phyloP scores from a whole-genome alignment of 2,797 vertebrate species.

The Danio albolineatus region DNA sequence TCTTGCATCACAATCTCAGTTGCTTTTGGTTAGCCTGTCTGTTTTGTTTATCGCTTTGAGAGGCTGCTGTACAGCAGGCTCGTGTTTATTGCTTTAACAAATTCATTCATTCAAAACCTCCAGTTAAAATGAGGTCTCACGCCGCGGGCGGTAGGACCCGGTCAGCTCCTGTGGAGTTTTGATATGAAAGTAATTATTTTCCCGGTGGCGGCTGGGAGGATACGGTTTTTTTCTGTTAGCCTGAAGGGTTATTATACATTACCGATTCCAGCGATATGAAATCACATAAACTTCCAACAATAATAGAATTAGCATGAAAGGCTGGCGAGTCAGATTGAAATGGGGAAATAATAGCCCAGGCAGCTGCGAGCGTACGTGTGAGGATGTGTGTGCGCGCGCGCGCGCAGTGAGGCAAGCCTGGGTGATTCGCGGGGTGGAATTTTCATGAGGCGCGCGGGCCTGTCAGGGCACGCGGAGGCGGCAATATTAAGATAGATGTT shows the following conservation, averaged over 20 bases:
- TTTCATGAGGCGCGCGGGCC: slow-evolving; percentile 94
- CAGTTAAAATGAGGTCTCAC: slow-evolving; percentile 87
- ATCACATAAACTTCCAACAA: slow-evolving; percentile 95
- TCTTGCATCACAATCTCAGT: slow-evolving; percentile 12
- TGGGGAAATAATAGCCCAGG: slow-evolving; percentile 92
- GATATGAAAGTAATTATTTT: slow-evolving; percentile 99
- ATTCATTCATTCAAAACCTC: slow-evolving; percentile 92
- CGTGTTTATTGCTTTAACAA: slow-evolving; percentile 97
- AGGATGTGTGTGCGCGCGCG: slow-evolving; percentile 85
- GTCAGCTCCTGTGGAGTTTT: slow-evolving; percentile 98
- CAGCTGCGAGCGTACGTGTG: slow-evolving; percentile 89
- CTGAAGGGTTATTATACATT: slow-evolving; percentile 94
- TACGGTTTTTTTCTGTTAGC: slow-evolving; percentile 67
- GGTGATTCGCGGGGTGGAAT: slow-evolving; percentile 95
- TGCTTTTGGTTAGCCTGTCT: slow-evolving; percentile 46
- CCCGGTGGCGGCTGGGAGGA: slow-evolving; percentile 94
- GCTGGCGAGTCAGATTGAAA: slow-evolving; percentile 97
- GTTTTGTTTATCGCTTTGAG: slow-evolving; percentile 52
- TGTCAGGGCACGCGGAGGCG: slow-evolving; percentile 96
- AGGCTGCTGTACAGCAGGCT: slow-evolving; percentile 55
- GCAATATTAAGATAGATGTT: slow-evolving; percentile 99
- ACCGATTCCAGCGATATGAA: slow-evolving; percentile 93
- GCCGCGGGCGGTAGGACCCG: slow-evolving; percentile 91
- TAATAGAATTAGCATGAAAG: slow-evolving; percentile 98
- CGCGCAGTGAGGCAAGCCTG: slow-evolving; percentile 83